Evolutionary conservation across 2,888 invertebrate genomes (phyloP).

Genomic region (Monoplex corrugatus): DNA sequence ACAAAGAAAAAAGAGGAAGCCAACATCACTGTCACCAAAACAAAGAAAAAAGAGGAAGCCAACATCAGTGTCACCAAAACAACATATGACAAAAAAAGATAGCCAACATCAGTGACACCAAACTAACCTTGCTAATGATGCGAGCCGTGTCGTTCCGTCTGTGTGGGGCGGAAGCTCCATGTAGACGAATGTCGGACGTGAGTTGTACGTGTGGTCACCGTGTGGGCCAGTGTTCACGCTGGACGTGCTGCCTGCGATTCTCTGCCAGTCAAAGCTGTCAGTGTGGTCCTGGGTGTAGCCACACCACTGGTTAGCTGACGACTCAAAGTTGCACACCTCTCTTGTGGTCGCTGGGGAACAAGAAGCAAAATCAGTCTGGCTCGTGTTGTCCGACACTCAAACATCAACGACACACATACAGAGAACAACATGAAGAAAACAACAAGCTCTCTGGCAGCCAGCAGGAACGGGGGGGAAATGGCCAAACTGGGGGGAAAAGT

Average conservation of each 20-base stretch:
- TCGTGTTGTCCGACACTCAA: too few relatives aligned
- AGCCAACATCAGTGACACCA: too few relatives aligned
- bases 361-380: background rate
- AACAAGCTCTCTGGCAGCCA: too few relatives aligned
- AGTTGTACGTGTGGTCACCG: constrained; percentile 77
- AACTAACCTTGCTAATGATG: constrained; percentile 55
- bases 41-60: too few relatives aligned
- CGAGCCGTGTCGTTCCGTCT: constrained; percentile 84
- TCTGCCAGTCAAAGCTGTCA: constrained; percentile 69
- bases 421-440: background rate
- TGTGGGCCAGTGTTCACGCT: constrained; percentile 70
- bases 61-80: too few relatives aligned
- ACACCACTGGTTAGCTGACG: constrained; percentile 54
- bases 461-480: too few relatives aligned
- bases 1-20: background rate
- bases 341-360: constrained; percentile 43
- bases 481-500: too few relatives aligned
- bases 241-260: constrained; percentile 63
- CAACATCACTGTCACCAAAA: too few relatives aligned
- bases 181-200: constrained; percentile 62
- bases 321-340: constrained; percentile 76
- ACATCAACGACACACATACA: background rate
- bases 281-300: constrained; percentile 60
- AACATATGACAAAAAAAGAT: too few relatives aligned
- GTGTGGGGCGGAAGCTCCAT: constrained; percentile 83